Evolutionary conservation across 2,113 vertebrate species (phyloP).

Genomic region (Elaphurus davidianus): DNA sequence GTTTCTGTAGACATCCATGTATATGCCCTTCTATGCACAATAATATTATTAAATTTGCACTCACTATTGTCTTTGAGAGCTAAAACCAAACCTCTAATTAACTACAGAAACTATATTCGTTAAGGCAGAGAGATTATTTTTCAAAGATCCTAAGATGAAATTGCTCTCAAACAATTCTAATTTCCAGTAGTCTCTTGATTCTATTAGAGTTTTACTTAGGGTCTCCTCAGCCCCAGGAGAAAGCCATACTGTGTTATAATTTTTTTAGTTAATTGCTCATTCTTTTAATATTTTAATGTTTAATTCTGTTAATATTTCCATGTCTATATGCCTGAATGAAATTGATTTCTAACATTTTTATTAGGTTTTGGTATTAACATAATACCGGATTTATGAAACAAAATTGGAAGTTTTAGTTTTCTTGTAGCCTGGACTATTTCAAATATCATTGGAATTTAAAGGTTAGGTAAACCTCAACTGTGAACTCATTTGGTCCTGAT

Average conservation of each 20-base stretch:
- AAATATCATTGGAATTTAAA: neutral
- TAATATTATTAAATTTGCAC: neutral
- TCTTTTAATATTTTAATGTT: neutral
- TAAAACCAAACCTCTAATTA: neutral
- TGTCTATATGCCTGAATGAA: neutral
- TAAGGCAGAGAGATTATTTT: neutral
- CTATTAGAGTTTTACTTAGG: neutral
- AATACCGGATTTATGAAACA: neutral
- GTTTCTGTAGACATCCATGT: neutral
- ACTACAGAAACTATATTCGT: neutral
- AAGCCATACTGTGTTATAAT: neutral
- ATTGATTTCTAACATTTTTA: neutral
- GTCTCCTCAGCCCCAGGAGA: neutral
- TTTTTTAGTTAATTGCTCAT: constrained; percentile 6
- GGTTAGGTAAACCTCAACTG: neutral
- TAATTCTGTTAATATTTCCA: neutral
- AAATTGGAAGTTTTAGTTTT: neutral
- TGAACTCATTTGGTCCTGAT: neutral
- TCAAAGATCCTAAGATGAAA: neutral
- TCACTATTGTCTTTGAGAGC: neutral
- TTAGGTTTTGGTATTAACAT: neutral
- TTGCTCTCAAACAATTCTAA: neutral
- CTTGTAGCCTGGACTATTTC: neutral
- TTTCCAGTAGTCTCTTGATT: neutral
- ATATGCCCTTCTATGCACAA: neutral